Evolutionary conservation across 2,888 invertebrate genomes (phyloP).

Genomic region (Leptinotarsa juncta): DNA sequence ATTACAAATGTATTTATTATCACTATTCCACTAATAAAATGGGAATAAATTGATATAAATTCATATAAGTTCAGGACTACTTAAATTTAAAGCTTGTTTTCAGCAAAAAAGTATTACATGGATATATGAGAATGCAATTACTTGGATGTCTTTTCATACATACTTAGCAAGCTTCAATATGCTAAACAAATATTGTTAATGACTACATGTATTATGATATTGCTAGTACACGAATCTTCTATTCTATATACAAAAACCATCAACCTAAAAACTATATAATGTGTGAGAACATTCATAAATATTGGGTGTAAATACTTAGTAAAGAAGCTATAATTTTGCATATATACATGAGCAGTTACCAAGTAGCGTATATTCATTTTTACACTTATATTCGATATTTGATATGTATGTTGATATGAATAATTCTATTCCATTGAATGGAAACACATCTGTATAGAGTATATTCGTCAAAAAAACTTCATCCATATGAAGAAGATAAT

Average conservation of each 20-base stretch:
- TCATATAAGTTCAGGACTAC: constrained; percentile 25
- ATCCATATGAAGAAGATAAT: too few relatives aligned
- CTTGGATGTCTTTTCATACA: constrained; percentile 26
- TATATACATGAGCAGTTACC: constrained; percentile 5
- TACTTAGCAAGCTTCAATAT: constrained; percentile 27
- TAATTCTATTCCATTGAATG: not conserved
- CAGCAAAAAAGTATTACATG: constrained; percentile 43
- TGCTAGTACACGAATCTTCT: constrained; percentile 68
- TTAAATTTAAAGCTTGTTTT: constrained; percentile 51
- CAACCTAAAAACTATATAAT: constrained; percentile 23
- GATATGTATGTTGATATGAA: constrained; percentile 16
- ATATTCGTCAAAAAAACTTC: too few relatives aligned
- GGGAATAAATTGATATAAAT: not conserved
- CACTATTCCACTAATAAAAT: not conserved
- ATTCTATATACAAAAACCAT: constrained; percentile 59
- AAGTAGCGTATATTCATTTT: constrained; percentile 2
- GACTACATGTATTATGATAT: constrained; percentile 58
- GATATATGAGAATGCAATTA: constrained; percentile 11
- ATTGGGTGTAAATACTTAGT: too few relatives aligned
- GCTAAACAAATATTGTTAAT: constrained; percentile 20
- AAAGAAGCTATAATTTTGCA: not conserved
- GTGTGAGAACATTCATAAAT: not conserved
- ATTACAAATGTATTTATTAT: not conserved
- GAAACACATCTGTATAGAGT: too few relatives aligned
- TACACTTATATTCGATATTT: constrained; percentile 1